These are phyloP conservation scores for Papilio dardanus DNA, from an alignment of 1,140 invertebrate genomes.

Conservation along the genomic window DNA sequence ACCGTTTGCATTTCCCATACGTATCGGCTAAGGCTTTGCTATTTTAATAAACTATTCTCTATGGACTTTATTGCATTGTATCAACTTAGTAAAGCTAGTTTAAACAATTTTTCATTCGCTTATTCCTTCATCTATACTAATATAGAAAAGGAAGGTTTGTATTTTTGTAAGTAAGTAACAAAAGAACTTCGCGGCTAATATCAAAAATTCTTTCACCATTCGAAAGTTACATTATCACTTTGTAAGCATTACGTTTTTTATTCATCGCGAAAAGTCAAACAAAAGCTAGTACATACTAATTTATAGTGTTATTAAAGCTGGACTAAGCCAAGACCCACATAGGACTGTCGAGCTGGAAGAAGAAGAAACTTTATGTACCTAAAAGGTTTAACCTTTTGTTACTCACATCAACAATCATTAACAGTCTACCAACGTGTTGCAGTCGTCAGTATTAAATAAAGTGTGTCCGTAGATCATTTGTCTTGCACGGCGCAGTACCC, in stretches of 20 bases:
- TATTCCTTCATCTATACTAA: background rate
- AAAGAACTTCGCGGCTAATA: no score
- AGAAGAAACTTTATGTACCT: background rate
- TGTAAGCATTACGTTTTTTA: no score
- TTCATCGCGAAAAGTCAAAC: no score
- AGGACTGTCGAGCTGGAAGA: no score
- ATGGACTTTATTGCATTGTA: background rate
- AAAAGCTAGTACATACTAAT: no score
- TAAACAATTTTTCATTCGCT: background rate
- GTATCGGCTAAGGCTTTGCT: background rate
- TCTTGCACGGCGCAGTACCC: slow-evolving; percentile 22
- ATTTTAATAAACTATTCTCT: background rate
- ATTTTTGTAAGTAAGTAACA: no score
- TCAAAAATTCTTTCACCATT: no score
- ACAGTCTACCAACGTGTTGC: background rate
- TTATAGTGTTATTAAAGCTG: no score
- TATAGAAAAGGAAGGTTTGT: no score
- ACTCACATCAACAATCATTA: background rate
- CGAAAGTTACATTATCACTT: no score
- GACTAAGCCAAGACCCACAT: no score
- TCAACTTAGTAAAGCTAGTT: background rate
- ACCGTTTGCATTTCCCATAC: background rate
- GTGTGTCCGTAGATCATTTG: slow-evolving; percentile 29
- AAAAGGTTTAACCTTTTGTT: background rate
- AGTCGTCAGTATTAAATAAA: slow-evolving; percentile 32